These are phyloP conservation scores for Heliconius eleuchia DNA, from an alignment of 1,140 invertebrate genomes.

Conservation along the genomic window DNA sequence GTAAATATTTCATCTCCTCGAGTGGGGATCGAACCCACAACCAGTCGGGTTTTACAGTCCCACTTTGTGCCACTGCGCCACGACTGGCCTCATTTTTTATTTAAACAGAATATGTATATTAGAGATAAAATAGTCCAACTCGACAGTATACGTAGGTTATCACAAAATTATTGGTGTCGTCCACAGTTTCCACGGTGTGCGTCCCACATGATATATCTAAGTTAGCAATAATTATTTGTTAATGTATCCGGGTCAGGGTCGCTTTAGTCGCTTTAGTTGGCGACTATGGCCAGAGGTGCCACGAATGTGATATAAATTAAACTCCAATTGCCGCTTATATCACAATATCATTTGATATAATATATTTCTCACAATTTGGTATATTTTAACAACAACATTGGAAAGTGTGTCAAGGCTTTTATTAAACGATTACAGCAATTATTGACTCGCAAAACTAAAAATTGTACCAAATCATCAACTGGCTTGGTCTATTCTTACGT, in stretches of 20 bases:
- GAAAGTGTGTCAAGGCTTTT: conserved; percentile 30
- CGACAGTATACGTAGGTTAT: not conserved
- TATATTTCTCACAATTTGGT: not conserved
- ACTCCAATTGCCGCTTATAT: not conserved
- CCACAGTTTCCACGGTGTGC: conserved; percentile 2
- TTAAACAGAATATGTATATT: conserved; percentile 3
- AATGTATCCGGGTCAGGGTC: conserved; percentile 23
- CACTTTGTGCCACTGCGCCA: too few species aligned
- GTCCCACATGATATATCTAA: conserved; percentile 19
- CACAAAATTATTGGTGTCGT: not conserved
- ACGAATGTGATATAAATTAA: conserved; percentile 7
- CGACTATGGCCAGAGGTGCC: conserved; percentile 1
- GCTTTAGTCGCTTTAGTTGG: not conserved
- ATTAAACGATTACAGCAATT: conserved; percentile 26
- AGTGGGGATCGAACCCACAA: too few species aligned
- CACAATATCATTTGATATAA: not conserved
- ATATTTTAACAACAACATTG: conserved; percentile 22
- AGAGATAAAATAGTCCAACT: not conserved
- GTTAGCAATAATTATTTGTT: conserved; percentile 20
- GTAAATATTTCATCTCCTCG: too few species aligned
- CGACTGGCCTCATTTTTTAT: not conserved
- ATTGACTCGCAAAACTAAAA: conserved; percentile 20
- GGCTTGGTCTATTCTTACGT: not conserved
- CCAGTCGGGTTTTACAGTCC: too few species aligned
- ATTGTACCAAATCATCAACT: conserved; percentile 1